These are phyloP conservation scores for Elaphurus davidianus DNA, from an alignment of 2,113 vertebrate species.

Conservation along the genomic window DNA sequence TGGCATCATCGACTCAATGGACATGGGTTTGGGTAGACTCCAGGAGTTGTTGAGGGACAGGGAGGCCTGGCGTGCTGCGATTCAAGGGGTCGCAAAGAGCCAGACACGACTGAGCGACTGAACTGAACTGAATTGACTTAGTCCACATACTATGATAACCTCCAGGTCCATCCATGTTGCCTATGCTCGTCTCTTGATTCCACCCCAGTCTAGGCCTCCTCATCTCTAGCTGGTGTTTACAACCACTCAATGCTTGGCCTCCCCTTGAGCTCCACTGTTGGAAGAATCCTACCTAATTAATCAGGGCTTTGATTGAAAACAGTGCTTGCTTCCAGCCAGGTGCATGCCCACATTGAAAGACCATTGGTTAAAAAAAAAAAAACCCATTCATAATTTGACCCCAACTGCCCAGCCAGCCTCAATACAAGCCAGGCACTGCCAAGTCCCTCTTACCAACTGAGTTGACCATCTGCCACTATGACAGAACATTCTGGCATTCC, in stretches of 20 bases:
- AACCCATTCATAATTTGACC: not conserved
- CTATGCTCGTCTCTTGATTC: accelerated
- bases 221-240: not conserved
- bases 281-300: not conserved
- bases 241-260: not conserved
- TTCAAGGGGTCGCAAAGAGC: too few relatives aligned
- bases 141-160: not conserved
- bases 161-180: not conserved
- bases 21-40: too few relatives aligned
- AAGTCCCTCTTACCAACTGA: not conserved
- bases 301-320: not conserved
- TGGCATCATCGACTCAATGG: too few relatives aligned
- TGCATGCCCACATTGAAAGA: not conserved
- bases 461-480: not conserved
- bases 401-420: not conserved
- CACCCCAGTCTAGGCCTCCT: too few relatives aligned
- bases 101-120: too few relatives aligned
- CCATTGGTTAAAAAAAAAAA: not conserved
- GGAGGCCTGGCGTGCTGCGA: too few relatives aligned
- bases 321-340: accelerated
- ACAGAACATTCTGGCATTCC: not conserved
- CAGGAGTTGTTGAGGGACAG: too few relatives aligned
- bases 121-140: not conserved
- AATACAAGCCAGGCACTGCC: accelerated
- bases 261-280: not conserved